Base-by-base conservation (phyloP, 2,888 invertebrate genomes). In the Ditylenchus weischeri region DNA sequence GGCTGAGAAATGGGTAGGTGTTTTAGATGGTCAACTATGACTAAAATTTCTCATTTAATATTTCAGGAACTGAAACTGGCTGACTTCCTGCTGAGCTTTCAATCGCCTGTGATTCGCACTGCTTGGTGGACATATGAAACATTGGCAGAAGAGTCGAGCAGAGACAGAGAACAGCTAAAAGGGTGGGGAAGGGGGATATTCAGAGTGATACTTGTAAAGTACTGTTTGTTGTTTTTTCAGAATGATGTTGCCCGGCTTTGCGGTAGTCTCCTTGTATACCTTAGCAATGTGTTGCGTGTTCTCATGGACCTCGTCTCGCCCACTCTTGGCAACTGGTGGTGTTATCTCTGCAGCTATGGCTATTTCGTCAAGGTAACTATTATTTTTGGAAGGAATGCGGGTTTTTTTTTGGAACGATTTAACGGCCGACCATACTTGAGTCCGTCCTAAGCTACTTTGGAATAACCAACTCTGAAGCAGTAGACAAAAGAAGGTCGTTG, bases 301-400 rank as follows among this genome's bases (percentile, higher is more conserved):
- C 29, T 79, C 93, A 83, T 91, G 92, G 89, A 92, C 93, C 35
- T 88, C 92, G 64, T 91, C 92, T 38, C 92, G 93, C 82, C 75
- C 75, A 13, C 65, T 72, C 65, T 85, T 93, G 29, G 93, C 93
- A 0, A 86, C 93, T 51, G 87, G 92, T 74, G 93, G 93, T 23
- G 93, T 93, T 78, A 84, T 93, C 21, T 92, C 92, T 0, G 92
- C 93, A 0, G 90, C 90, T 0, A 90, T 93, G 89, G 92, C 92
- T 6, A 93, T 93, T 0, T 86, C 89, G 36, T 62, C 57, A 10
- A 35, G 47, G 61, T 35, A 18, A 21, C 29, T 62, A 15, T 11
- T 15, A 74, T 43, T 19, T 47, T 48, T 47, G 21, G 50, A 29
- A 29, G 5, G 29, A 43, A 19, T 21, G 8, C 10, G 49, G 62